Conservation (phyloP, 92 coral and sea anemone genomes). For the Diadumene lineata region DNA sequence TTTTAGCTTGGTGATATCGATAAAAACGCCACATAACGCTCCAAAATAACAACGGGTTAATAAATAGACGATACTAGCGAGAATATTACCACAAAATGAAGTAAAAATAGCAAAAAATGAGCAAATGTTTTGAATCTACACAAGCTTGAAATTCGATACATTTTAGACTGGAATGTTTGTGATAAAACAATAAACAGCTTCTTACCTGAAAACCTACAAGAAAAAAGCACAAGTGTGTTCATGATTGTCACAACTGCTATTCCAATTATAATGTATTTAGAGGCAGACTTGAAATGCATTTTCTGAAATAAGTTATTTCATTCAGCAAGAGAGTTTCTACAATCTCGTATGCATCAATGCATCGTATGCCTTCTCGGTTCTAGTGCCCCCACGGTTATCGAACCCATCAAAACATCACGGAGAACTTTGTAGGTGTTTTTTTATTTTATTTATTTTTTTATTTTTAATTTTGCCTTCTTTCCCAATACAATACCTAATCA, state of each 20-base stretch:
- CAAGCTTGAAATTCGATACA: background rate
- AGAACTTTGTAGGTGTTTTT: background rate
- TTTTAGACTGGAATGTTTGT: background rate
- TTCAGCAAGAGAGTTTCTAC: background rate
- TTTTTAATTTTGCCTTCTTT: too few species aligned
- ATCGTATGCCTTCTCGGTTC: too few species aligned
- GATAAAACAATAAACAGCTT: background rate
- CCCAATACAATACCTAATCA: too few species aligned
- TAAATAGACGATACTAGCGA: too few species aligned
- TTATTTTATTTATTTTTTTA: too few species aligned
- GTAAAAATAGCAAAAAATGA: too few species aligned
- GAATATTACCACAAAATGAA: too few species aligned
- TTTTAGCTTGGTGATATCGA: too few species aligned
- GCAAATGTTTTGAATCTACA: too few species aligned
- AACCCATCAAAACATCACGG: background rate
- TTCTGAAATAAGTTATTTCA: conserved; percentile 8
- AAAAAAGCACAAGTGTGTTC: conserved; percentile 32
- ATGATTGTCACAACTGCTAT: conserved; percentile 24
- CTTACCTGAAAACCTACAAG: conserved; percentile 41
- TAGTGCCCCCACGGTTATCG: too few species aligned
- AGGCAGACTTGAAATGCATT: conserved; percentile 16
- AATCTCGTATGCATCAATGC: background rate
- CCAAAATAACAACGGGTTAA: too few species aligned
- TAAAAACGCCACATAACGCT: too few species aligned
- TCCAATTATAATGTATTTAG: conserved; percentile 24